Evolutionary conservation across 2,113 vertebrate genomes (phyloP).

Genomic region (Callocephalon fimbriatum): DNA sequence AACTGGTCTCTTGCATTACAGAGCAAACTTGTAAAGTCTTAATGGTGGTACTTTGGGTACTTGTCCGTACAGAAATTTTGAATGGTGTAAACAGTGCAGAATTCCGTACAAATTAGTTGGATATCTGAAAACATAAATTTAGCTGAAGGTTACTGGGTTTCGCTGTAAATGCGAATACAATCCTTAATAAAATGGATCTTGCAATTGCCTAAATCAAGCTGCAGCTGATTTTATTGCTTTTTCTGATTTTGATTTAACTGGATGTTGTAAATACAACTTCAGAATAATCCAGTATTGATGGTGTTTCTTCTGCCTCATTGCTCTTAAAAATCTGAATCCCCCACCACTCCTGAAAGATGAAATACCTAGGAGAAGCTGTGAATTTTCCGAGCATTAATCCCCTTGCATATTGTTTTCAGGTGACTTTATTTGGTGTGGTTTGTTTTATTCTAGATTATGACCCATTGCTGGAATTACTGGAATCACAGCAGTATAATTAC

Average conservation of each 20-base stretch:
- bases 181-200: neutral
- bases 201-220: neutral
- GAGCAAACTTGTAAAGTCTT: neutral
- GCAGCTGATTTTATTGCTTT: neutral
- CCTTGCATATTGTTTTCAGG: neutral
- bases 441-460: neutral
- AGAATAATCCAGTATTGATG: neutral
- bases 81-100: neutral
- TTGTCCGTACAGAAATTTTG: neutral
- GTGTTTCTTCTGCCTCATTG: neutral
- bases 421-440: neutral
- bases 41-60: neutral
- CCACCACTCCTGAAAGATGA: fast-evolving
- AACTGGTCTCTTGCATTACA: neutral
- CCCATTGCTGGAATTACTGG: neutral
- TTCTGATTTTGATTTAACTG: neutral
- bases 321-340: neutral
- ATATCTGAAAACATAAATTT: neutral
- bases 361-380: neutral
- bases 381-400: neutral
- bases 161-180: neutral
- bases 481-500: neutral
- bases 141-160: neutral
- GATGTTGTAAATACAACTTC: neutral
- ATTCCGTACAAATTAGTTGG: neutral